phyloP scores from a whole-genome alignment of 2,888 invertebrate genomes.

The Clanis bilineata region DNA sequence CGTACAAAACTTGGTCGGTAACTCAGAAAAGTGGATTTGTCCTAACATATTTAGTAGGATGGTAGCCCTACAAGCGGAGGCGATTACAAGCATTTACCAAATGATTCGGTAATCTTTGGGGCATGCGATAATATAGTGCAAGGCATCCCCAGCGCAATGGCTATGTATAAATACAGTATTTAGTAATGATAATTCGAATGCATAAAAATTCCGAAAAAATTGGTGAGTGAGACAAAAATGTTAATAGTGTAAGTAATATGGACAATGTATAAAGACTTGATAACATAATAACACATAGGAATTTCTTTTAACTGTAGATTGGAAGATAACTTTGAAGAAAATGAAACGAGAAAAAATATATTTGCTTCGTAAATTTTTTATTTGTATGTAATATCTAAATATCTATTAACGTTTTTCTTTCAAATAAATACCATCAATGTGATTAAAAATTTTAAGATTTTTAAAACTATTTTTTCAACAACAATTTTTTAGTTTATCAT shows the following conservation, averaged over 20 bases:
- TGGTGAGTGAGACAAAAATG: conserved; percentile 15
- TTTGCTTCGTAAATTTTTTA: too few species aligned
- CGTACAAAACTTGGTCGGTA: too few species aligned
- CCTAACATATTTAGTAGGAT: too few species aligned
- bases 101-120: conserved; percentile 71
- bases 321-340: neutral
- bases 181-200: conserved; percentile 50
- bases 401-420: too few species aligned
- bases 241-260: neutral
- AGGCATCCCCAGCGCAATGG: conserved; percentile 35
- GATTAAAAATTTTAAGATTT: too few species aligned
- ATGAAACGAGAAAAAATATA: too few species aligned
- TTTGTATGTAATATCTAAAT: too few species aligned
- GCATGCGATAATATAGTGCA: conserved; percentile 36
- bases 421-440: too few species aligned
- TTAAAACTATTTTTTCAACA: too few species aligned
- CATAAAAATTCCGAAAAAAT: conserved; percentile 46
- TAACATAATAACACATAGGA: neutral
- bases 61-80: too few species aligned
- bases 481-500: too few species aligned
- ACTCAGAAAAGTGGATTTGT: too few species aligned
- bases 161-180: conserved; percentile 55
- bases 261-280: neutral
- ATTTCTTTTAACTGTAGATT: neutral
- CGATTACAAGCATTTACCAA: conserved; percentile 77